These are phyloP conservation scores for Ranitomeya imitator DNA, from an alignment of 2,113 vertebrate genomes.

Conservation along the genomic window DNA sequence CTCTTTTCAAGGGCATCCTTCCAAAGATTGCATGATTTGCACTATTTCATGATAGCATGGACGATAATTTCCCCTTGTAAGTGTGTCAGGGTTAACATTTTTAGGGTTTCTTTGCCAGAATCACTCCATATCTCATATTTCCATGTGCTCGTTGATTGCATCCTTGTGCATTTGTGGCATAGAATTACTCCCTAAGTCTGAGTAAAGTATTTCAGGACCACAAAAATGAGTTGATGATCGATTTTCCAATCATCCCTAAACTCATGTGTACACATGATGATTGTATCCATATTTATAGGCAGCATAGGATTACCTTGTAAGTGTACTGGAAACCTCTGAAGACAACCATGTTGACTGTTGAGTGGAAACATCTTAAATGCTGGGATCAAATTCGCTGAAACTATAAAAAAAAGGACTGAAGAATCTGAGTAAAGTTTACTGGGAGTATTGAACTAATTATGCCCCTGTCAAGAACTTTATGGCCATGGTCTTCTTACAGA, in stretches of 20 bases:
- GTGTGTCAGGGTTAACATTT: neutral
- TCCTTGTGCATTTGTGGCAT: neutral
- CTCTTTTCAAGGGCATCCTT: too few species aligned
- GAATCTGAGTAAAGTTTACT: neutral
- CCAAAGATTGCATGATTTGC: too few species aligned
- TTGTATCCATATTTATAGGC: neutral
- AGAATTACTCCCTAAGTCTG: neutral
- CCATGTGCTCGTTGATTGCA: neutral
- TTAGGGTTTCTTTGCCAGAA: neutral
- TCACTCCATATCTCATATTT: neutral
- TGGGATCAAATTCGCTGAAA: constrained; percentile 8
- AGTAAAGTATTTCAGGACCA: neutral
- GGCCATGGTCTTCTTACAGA: neutral
- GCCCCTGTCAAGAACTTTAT: constrained; percentile 4
- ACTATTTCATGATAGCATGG: too few species aligned
- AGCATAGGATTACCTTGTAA: neutral
- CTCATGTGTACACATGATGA: neutral
- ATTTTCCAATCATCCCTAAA: neutral
- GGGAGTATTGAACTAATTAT: constrained; percentile 6
- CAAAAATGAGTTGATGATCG: neutral
- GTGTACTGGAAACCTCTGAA: neutral
- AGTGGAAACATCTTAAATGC: neutral
- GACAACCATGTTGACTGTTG: neutral
- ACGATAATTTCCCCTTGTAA: neutral
- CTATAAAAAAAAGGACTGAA: neutral